Evolutionary conservation across 64 coral and sea anemone species (phyloP).

Genomic region (Actinia tenebrosa): DNA sequence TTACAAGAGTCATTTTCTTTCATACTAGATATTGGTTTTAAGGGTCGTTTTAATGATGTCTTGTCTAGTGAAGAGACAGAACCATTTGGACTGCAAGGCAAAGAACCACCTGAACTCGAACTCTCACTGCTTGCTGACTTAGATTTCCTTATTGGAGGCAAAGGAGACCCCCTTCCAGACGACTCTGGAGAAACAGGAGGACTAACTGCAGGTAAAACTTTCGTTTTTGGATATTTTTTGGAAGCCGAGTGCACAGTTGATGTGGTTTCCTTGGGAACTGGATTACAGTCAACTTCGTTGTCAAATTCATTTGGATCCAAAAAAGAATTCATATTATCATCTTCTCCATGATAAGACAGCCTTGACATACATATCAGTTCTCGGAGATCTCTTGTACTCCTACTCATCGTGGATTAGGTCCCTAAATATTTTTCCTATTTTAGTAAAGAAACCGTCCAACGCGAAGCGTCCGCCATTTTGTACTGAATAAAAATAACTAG

Average conservation of each 20-base stretch:
- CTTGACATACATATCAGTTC: constrained; percentile 82
- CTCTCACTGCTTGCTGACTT: constrained; percentile 2
- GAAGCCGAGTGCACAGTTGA: constrained; percentile 22
- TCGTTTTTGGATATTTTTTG: background rate
- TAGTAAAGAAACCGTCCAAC: background rate
- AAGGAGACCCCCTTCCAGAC: constrained; percentile 46
- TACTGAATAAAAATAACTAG: background rate
- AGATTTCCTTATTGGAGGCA: constrained; percentile 57
- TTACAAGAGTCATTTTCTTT: background rate
- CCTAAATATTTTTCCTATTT: background rate
- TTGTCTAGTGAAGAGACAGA: constrained; percentile 24
- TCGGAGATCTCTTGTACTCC: constrained; percentile 81
- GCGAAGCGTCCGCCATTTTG: constrained; percentile 6
- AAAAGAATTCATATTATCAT: constrained; percentile 38
- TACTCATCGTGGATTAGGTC: constrained; percentile 36
- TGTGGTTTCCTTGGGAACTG: constrained; percentile 69
- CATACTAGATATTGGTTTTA: background rate
- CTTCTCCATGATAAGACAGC: constrained; percentile 75
- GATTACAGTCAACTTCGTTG: background rate
- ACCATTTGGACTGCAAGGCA: constrained; percentile 17
- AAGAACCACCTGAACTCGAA: constrained; percentile 37
- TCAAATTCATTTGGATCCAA: constrained; percentile 9
- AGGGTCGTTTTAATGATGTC: constrained; percentile 4
- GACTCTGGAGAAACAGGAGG: constrained; percentile 49
- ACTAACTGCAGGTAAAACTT: constrained; percentile 17